Evolutionary conservation across 2,797 vertebrate genomes (phyloP).

Genomic region (Acropternis orthonyx): DNA sequence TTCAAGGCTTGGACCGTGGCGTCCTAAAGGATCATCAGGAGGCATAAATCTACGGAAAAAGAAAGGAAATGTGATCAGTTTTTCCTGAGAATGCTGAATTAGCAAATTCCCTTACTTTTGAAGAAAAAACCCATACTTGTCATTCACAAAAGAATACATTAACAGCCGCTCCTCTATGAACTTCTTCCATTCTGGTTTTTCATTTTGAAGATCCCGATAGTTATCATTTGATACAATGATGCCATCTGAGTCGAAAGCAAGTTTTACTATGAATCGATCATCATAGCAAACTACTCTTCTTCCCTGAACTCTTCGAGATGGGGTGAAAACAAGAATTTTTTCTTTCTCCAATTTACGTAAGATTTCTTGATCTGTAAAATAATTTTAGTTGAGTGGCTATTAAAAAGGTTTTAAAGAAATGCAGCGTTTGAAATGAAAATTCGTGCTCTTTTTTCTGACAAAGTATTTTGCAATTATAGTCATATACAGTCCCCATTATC

Average conservation of each 20-base stretch:
- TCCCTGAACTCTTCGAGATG: slow-evolving; percentile 95
- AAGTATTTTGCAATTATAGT: background rate
- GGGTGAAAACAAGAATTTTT: slow-evolving; percentile 98
- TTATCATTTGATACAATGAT: slow-evolving; percentile 99
- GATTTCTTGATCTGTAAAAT: slow-evolving; percentile 93
- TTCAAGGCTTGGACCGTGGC: slow-evolving; percentile 96
- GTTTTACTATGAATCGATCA: slow-evolving; percentile 98
- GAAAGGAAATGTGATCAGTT: background rate
- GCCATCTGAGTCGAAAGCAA: slow-evolving; percentile 97
- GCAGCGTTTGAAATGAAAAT: background rate
- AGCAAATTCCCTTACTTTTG: background rate
- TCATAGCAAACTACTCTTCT: slow-evolving; percentile 98
- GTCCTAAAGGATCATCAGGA: slow-evolving; percentile 96
- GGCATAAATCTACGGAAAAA: slow-evolving; percentile 90
- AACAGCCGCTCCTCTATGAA: slow-evolving; percentile 98
- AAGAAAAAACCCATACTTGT: slow-evolving; percentile 86
- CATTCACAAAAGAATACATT: slow-evolving; percentile 99
- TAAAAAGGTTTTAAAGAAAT: background rate
- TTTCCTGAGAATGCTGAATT: background rate
- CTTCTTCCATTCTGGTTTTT: slow-evolving; percentile 99
- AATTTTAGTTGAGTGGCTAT: slow-evolving; percentile 25
- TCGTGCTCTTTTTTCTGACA: background rate
- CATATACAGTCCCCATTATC: background rate
- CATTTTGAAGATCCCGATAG: slow-evolving; percentile 97
- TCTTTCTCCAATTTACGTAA: slow-evolving; percentile 96